A percentile compares a stretch with the other conserved stretches of the same genome.
Conservation (phyloP, 2,888 invertebrate species). For the Herminia tarsipennalis region DNA sequence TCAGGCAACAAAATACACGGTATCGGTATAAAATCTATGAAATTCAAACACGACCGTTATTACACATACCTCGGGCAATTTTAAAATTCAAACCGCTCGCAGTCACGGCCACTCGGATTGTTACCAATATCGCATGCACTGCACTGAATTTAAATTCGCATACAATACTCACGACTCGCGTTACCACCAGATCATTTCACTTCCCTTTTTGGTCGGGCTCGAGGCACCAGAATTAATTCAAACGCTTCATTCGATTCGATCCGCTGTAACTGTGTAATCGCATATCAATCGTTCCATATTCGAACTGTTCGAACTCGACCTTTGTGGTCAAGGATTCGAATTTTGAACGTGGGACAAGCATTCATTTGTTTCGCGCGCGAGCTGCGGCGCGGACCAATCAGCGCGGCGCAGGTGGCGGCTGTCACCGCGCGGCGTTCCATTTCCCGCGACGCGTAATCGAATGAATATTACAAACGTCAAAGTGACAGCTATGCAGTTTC, state of each 20-base stretch:
- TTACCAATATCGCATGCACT: slow-evolving; percentile 69
- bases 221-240: slow-evolving; percentile 52
- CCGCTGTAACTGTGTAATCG: slow-evolving; percentile 54
- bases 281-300: slow-evolving; percentile 71
- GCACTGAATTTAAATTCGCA: slow-evolving; percentile 70
- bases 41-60: slow-evolving; percentile 53
- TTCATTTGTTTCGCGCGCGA: slow-evolving; percentile 64
- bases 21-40: slow-evolving; percentile 52
- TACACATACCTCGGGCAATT: slow-evolving; percentile 51
- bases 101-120: slow-evolving; percentile 63
- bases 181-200: slow-evolving; percentile 49
- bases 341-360: slow-evolving; percentile 54
- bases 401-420: slow-evolving; percentile 70
- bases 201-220: slow-evolving; percentile 58
- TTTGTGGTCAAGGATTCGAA: slow-evolving; percentile 62
- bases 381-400: slow-evolving; percentile 54
- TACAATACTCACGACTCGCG: slow-evolving; percentile 47
- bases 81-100: slow-evolving; percentile 71
- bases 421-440: slow-evolving; percentile 74
- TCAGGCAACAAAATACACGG: slow-evolving; percentile 31
- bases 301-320: slow-evolving; percentile 53
- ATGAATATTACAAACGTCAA: slow-evolving; percentile 84
- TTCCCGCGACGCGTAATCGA: slow-evolving; percentile 78
- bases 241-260: slow-evolving; percentile 60
- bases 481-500: slow-evolving; percentile 73